These are phyloP conservation scores for Oreortyx pictus DNA, from an alignment of 2,797 vertebrate species.

Conservation along the genomic window DNA sequence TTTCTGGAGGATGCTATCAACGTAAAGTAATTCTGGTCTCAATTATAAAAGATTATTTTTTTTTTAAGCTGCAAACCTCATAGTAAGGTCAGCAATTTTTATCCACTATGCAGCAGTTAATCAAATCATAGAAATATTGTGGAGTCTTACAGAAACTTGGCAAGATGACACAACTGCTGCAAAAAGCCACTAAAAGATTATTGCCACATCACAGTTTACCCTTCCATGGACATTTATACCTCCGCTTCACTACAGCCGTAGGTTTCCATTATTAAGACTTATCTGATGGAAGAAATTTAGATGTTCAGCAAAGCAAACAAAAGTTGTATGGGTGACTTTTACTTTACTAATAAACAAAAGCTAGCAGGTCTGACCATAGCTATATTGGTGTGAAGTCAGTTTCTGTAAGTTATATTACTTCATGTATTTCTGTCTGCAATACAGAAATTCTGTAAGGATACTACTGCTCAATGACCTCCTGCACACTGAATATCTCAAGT, in stretches of 20 bases:
- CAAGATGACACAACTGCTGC: conserved; percentile 13
- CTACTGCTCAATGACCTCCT: neutral
- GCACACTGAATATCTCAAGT: neutral
- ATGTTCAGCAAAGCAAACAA: conserved; percentile 21
- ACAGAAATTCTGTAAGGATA: neutral
- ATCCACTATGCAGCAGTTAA: conserved; percentile 1
- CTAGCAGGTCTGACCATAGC: neutral
- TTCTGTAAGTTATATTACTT: conserved; percentile 21
- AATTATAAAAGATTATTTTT: neutral
- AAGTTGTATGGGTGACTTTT: conserved; percentile 4
- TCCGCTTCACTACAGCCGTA: neutral
- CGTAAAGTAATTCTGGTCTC: conserved; percentile 21
- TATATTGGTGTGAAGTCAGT: neutral
- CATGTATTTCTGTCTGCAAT: neutral
- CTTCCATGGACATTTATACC: neutral
- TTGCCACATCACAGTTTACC: conserved; percentile 37
- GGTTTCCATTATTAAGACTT: conserved; percentile 14
- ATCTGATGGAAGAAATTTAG: conserved; percentile 21
- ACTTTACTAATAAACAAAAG: conserved; percentile 48
- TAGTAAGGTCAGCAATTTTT: conserved; percentile 1
- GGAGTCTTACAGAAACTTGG: conserved; percentile 40
- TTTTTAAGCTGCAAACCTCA: conserved; percentile 25
- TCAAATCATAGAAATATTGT: conserved; percentile 32
- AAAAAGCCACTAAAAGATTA: conserved; percentile 43
- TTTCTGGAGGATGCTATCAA: conserved; percentile 8